phyloP scores from a whole-genome alignment of 2,797 vertebrate species.

The Cynopterus sphinx region DNA sequence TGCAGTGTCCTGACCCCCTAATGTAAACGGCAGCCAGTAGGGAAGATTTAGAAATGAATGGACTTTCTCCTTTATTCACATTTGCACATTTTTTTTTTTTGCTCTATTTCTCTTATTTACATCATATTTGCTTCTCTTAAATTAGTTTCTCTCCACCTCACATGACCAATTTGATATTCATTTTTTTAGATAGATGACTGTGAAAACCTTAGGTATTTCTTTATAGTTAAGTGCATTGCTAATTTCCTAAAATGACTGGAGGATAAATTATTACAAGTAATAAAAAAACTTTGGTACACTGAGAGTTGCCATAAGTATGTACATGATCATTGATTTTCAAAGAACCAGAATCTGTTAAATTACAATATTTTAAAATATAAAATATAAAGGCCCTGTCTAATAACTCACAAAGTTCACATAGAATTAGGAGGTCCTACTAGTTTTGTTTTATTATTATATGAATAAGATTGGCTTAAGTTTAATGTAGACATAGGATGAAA shows the following conservation, averaged over 20 bases:
- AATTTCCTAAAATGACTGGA: not conserved
- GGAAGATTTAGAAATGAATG: not conserved
- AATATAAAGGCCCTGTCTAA: not conserved
- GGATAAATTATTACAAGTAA: not conserved
- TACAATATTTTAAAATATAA: not conserved
- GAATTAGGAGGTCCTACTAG: not conserved
- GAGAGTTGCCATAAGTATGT: not conserved
- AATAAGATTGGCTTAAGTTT: not conserved
- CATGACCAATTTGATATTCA: not conserved
- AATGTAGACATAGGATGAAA: not conserved
- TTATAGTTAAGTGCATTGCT: not conserved
- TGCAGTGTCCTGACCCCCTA: not conserved
- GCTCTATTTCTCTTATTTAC: not conserved
- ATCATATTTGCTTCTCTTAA: constrained; percentile 1
- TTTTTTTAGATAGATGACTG: not conserved
- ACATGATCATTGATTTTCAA: not conserved
- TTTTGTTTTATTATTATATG: not conserved
- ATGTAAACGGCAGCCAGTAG: not conserved
- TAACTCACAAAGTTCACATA: not conserved
- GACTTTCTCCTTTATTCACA: not conserved
- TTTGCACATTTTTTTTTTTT: not conserved
- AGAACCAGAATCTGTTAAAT: constrained; percentile 14
- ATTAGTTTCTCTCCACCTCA: not conserved
- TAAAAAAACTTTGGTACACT: not conserved
- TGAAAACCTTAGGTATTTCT: not conserved